Percentiles rank a stretch among this genome's conserved stretches.
Evolutionary conservation across 2,797 vertebrate species (phyloP).

Genomic region (Pipistrellus pygmaeus): DNA sequence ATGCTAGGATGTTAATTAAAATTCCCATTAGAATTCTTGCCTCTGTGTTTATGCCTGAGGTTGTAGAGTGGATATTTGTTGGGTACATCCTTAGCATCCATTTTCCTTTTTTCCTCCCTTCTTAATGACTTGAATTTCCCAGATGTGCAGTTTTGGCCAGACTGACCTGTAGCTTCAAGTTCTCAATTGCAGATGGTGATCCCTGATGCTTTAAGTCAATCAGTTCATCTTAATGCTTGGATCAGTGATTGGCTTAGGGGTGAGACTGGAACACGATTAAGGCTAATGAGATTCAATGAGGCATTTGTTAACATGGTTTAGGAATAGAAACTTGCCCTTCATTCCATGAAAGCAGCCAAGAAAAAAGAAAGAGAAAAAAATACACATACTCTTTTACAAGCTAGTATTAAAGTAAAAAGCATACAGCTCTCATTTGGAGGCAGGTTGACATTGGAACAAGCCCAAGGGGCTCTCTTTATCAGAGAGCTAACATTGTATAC

Average conservation of each 20-base stretch:
- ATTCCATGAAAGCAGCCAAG: background rate
- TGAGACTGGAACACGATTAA: background rate
- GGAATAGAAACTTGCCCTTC: background rate
- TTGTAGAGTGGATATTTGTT: background rate
- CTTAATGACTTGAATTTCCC: conserved; percentile 33
- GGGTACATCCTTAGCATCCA: background rate
- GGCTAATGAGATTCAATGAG: background rate
- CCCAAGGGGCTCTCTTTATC: background rate
- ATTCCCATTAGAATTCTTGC: conserved; percentile 59
- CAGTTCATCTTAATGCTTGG: background rate
- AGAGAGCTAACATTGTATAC: too few species aligned
- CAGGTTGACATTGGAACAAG: background rate
- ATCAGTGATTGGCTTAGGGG: background rate
- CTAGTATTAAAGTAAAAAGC: background rate
- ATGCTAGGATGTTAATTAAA: conserved; percentile 69
- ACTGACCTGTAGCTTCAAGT: background rate
- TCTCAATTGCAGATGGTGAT: background rate
- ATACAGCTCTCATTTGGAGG: background rate
- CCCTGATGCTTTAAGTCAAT: background rate
- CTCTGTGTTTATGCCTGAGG: conserved; percentile 67
- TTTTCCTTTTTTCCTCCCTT: background rate
- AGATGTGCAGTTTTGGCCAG: background rate
- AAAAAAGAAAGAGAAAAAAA: background rate
- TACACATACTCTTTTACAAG: background rate
- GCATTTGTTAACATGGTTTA: conserved; percentile 18